Conservation (phyloP, 2,888 invertebrate genomes). For the Meghimatium bilineatum region DNA sequence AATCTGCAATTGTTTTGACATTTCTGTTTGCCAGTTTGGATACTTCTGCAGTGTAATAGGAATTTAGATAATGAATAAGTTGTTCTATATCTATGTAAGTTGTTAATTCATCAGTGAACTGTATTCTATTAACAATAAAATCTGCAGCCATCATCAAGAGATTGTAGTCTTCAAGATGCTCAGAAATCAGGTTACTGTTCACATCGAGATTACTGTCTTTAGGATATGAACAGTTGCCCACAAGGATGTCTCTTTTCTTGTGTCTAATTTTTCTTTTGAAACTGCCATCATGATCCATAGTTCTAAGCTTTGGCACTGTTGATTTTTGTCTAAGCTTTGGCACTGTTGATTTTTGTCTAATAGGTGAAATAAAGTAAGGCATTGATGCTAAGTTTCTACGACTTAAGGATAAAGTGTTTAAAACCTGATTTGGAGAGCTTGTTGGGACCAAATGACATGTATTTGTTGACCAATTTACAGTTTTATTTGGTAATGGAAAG, state of each 20-base stretch:
- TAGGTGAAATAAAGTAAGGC: background rate
- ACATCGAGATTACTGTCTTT: background rate
- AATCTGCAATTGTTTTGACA: conserved; percentile 19
- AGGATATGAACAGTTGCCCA: background rate
- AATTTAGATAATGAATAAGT: conserved; percentile 20
- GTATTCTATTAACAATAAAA: conserved; percentile 21
- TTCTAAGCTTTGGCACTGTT: too few relatives aligned
- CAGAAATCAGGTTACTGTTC: background rate
- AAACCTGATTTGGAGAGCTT: conserved; percentile 6
- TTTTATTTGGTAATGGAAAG: background rate
- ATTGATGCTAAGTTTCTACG: background rate
- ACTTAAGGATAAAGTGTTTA: background rate
- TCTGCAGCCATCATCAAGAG: conserved; percentile 19
- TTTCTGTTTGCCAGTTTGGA: background rate
- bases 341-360: background rate
- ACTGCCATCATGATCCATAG: background rate
- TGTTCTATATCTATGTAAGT: background rate
- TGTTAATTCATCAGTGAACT: background rate
- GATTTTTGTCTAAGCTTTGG: too few relatives aligned
- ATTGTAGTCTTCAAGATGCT: conserved; percentile 10
- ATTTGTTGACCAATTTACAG: background rate
- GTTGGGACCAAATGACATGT: background rate
- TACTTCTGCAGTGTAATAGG: conserved; percentile 13
- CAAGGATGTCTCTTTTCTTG: background rate
- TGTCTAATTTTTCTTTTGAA: background rate